These are phyloP conservation scores for Lasioglossum figueresi DNA, from an alignment of 2,888 invertebrate species.

Conservation along the genomic window DNA sequence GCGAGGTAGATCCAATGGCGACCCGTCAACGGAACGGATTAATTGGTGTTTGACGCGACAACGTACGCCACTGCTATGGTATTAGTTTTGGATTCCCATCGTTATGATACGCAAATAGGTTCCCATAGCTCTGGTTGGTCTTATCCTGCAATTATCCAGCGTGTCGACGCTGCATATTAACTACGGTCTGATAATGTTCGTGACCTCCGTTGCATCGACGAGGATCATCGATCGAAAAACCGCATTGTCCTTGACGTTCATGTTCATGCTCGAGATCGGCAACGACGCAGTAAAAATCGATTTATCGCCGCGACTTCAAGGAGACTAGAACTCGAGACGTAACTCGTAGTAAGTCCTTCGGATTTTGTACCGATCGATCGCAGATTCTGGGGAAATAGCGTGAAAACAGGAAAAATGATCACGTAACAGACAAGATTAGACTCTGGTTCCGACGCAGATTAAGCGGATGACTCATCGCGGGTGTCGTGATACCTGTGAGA, in stretches of 20 bases:
- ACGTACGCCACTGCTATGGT: not conserved
- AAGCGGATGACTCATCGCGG: not conserved
- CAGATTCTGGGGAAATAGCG: conserved; percentile 38
- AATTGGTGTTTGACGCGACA: conserved; percentile 9
- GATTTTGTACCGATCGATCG: conserved; percentile 32
- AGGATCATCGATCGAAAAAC: not conserved
- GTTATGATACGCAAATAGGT: conserved; percentile 59
- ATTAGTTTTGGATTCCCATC: conserved; percentile 54
- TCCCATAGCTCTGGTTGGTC: conserved; percentile 63
- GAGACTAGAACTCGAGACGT: conserved; percentile 42
- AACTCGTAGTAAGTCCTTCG: conserved; percentile 61
- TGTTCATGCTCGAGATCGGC: conserved; percentile 14
- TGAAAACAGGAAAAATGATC: conserved; percentile 37
- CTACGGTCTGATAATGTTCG: conserved; percentile 68
- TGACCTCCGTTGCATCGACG: conserved; percentile 54
- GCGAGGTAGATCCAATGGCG: not conserved
- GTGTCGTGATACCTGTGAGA: not conserved
- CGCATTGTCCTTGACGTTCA: not conserved
- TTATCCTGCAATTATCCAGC: conserved; percentile 64
- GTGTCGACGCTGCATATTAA: conserved; percentile 46
- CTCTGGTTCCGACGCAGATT: not conserved
- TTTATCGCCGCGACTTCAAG: conserved; percentile 45
- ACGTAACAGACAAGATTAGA: conserved; percentile 34
- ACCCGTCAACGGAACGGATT: conserved; percentile 21
- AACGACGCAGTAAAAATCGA: conserved; percentile 39